These are phyloP conservation scores for Spisula subtruncata DNA, from an alignment of 2,888 invertebrate genomes.

Conservation along the genomic window DNA sequence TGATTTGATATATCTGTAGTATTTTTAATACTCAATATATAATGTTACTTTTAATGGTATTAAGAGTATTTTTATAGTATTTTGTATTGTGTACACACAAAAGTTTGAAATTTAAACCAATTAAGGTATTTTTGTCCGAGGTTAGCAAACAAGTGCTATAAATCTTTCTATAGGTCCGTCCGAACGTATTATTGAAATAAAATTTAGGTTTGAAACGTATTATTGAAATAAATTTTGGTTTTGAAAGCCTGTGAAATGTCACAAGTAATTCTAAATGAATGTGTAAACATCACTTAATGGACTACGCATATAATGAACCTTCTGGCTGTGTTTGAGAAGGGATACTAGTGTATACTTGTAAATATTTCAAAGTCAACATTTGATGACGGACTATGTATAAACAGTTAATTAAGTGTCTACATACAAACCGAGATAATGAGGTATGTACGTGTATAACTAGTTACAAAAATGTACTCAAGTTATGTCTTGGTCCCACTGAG, in stretches of 20 bases:
- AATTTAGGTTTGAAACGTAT: background rate
- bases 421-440: background rate
- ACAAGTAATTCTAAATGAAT: background rate
- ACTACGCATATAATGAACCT: background rate
- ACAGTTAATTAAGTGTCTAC: background rate
- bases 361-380: background rate
- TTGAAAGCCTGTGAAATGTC: background rate
- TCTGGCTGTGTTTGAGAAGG: background rate
- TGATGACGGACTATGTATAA: background rate
- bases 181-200: background rate
- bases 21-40: background rate
- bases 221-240: background rate
- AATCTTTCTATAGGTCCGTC: background rate
- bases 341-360: background rate
- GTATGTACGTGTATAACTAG: background rate
- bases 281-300: background rate
- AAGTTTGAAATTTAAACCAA: background rate
- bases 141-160: background rate
- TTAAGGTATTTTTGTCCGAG: background rate
- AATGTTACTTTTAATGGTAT: background rate
- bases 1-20: background rate
- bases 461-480: too few species aligned
- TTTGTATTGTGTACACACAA: background rate
- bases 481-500: too few species aligned
- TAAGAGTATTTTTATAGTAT: slow-evolving; percentile 3